phyloP scores from a whole-genome alignment of 2,113 vertebrate species.

The Anguilla japonica region DNA sequence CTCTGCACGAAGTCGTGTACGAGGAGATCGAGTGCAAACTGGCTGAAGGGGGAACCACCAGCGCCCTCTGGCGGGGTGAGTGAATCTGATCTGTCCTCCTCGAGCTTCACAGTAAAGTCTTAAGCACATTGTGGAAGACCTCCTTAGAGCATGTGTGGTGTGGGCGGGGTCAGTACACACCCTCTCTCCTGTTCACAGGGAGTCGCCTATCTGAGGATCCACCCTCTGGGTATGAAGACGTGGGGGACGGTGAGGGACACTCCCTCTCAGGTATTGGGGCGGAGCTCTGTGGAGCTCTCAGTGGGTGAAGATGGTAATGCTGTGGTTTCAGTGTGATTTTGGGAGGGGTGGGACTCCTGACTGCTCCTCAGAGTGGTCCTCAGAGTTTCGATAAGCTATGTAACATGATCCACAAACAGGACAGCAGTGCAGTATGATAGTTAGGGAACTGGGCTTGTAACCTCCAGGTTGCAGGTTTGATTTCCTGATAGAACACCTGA shows the following conservation, averaged over 20 bases:
- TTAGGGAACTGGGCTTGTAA: too few species aligned
- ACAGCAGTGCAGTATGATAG: too few species aligned
- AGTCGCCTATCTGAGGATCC: constrained; percentile 2
- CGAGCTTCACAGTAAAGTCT: background rate
- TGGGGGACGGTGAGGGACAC: background rate
- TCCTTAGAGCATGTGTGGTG: background rate
- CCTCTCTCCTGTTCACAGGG: background rate
- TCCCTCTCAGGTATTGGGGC: background rate
- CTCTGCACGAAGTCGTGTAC: constrained; percentile 16
- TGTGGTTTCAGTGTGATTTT: background rate
- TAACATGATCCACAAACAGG: too few species aligned
- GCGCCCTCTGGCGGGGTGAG: background rate
- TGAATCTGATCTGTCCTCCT: background rate
- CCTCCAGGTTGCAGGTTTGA: too few species aligned
- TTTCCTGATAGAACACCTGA: too few species aligned
- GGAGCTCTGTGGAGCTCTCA: background rate
- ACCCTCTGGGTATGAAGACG: constrained; percentile 13
- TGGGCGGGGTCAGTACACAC: background rate
- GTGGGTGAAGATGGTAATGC: background rate
- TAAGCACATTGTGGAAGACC: too few species aligned
- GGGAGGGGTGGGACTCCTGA: background rate
- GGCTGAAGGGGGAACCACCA: background rate
- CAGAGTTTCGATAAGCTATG: too few species aligned
- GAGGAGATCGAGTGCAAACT: constrained; percentile 6
- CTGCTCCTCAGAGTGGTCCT: too few species aligned